Percentiles rank a stretch among this genome's conserved stretches.
Conservation (phyloP, 2,888 invertebrate species). For the Zele albiditarsus region DNA sequence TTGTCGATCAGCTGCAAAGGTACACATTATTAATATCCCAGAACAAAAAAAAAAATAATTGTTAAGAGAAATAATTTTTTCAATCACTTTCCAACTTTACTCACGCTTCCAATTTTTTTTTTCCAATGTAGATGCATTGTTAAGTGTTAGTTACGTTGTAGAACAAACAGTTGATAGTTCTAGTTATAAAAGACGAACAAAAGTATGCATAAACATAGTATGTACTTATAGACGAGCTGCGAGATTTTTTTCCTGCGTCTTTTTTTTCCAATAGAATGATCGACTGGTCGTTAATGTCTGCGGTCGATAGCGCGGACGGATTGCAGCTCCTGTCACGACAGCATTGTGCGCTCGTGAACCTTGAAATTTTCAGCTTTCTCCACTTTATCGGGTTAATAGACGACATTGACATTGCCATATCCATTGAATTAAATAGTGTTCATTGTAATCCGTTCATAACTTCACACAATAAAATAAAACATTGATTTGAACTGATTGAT, state of each 20-base stretch:
- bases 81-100: slow-evolving; percentile 12
- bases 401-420: slow-evolving; percentile 52
- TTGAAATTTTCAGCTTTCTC: slow-evolving; percentile 62
- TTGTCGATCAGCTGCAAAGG: slow-evolving; percentile 72
- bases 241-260: not conserved
- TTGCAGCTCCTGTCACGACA: slow-evolving; percentile 21
- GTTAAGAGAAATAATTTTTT: not conserved
- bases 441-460: not conserved
- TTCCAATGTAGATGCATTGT: not conserved
- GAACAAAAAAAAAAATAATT: not conserved
- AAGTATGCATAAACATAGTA: not conserved
- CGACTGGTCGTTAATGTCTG: slow-evolving; percentile 14
- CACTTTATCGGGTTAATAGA: slow-evolving; percentile 44
- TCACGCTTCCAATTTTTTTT: slow-evolving; percentile 43
- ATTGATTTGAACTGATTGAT: not conserved
- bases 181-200: not conserved
- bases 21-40: slow-evolving; percentile 54
- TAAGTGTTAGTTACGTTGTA: not conserved
- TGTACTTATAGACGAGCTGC: too few relatives aligned
- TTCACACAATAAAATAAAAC: not conserved
- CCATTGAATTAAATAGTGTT: not conserved
- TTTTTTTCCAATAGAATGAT: slow-evolving; percentile 16
- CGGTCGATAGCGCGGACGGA: slow-evolving; percentile 30
- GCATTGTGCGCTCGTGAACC: slow-evolving; percentile 24
- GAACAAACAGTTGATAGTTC: not conserved